Evolutionary conservation across 2,797 vertebrate species (phyloP).

Genomic region (Chiroxiphia lanceolata): DNA sequence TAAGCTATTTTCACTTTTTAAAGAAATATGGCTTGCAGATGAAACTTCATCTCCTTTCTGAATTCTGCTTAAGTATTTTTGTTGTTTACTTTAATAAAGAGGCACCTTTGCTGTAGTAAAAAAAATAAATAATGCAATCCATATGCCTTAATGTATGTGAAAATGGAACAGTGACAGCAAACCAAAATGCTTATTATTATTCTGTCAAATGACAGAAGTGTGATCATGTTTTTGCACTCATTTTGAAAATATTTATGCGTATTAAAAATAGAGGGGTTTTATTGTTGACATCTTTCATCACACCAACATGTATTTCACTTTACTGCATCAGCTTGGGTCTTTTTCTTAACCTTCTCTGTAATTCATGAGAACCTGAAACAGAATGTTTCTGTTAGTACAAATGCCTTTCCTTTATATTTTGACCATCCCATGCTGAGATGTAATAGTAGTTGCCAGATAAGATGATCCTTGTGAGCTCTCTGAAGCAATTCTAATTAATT

Average conservation of each 20-base stretch:
- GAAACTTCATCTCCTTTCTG: background rate
- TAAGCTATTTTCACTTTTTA: background rate
- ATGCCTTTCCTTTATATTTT: background rate
- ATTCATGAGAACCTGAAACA: background rate
- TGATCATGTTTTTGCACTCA: background rate
- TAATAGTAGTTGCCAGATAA: background rate
- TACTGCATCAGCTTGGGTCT: background rate
- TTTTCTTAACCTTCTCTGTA: background rate
- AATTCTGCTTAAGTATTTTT: background rate
- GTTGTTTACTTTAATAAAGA: slow-evolving; percentile 9
- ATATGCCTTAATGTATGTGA: background rate
- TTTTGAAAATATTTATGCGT: background rate
- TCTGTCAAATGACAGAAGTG: background rate
- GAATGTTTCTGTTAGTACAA: background rate
- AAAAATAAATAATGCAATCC: background rate
- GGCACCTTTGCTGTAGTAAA: background rate
- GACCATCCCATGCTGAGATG: background rate
- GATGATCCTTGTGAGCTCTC: background rate
- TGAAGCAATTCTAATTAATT: background rate
- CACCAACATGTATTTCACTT: background rate
- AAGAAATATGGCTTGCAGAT: background rate
- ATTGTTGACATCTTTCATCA: background rate
- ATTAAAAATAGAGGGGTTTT: background rate
- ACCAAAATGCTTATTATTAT: background rate
- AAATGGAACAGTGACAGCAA: background rate